These are phyloP conservation scores for Allacma fusca DNA, from an alignment of 2,888 invertebrate species.

Conservation along the genomic window DNA sequence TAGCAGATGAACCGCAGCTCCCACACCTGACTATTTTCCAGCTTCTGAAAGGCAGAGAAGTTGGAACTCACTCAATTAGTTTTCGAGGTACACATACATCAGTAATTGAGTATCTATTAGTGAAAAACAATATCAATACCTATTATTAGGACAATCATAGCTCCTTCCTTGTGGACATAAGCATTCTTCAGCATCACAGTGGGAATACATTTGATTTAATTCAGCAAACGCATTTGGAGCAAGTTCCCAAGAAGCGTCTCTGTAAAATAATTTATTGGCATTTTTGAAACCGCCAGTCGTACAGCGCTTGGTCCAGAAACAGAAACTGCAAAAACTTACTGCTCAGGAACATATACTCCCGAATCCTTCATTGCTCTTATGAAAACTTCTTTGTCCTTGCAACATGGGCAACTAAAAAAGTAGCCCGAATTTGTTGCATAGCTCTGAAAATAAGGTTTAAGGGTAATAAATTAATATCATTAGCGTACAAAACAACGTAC, in stretches of 20 bases:
- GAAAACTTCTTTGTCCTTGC: constrained; percentile 75
- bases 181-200: constrained; percentile 72
- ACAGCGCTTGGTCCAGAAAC: not conserved
- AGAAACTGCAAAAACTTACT: constrained; percentile 67
- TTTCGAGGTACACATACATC: too few relatives aligned
- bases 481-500: not conserved
- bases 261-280: constrained; percentile 62
- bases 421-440: constrained; percentile 80
- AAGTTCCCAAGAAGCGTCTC: constrained; percentile 85
- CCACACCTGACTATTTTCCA: constrained; percentile 69
- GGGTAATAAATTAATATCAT: not conserved
- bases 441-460: constrained; percentile 67
- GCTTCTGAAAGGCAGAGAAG: constrained; percentile 64
- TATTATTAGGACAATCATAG: constrained; percentile 63
- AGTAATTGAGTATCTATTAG: too few relatives aligned
- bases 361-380: constrained; percentile 70
- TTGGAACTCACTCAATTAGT: too few relatives aligned
- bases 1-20: constrained; percentile 69
- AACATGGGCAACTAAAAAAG: constrained; percentile 84
- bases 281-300: not conserved
- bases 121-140: too few relatives aligned
- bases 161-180: constrained; percentile 70
- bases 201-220: constrained; percentile 71
- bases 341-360: constrained; percentile 82
- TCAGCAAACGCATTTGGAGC: constrained; percentile 79